Evolutionary conservation across 2,113 vertebrate genomes (phyloP), one percentile per base, ranked within the genome.

Genomic region (Trochalopteron elliotii): DNA sequence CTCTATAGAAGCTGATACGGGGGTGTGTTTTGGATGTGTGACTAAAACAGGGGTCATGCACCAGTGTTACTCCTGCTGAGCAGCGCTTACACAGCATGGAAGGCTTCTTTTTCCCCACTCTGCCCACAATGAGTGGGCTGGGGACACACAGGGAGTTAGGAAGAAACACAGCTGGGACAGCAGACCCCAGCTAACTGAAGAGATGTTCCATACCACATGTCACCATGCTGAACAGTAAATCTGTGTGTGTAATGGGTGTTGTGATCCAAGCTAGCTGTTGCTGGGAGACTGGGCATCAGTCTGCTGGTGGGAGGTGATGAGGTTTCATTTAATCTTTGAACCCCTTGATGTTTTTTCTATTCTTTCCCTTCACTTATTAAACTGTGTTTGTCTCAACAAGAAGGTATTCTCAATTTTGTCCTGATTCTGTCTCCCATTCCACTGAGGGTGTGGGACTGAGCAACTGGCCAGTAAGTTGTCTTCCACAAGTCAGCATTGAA

Each of bases 1-100:
- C 20, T n/a, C 7, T n/a, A 3, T 3, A 52, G 47, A 11, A 92
- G 23, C 7, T 2, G 0, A 2, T 15, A 21, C 7, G 20, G 17
- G 30, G 11, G 3, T n/a, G 31, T 47, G 10, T 33, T 52, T 47
- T 59, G 55, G 14, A 42, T 53, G 10, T 77, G 23, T 61, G 28
- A 60, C 35, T 60, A 35, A 44, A 52, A 12, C 15, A 60, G 12
- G 13, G 45, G 44, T 85, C 25, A 28, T 60, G 44, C 4, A 50
- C 9, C 15, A 68, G 21, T 44, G 28, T 61, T 67, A 37, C 22
- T 44, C 18, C 5, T 19, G 27, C 42, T 71, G 35, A 72, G 37
- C 21, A 28, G 35, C 5, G 11, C 19, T 64, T 24, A 42, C 14
- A 42, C 9, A 49, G 22, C 31, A 33, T 15, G 10, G 57, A 72